Base-by-base conservation (phyloP, 2,113 vertebrate genomes). In the Chloebia gouldiae region DNA sequence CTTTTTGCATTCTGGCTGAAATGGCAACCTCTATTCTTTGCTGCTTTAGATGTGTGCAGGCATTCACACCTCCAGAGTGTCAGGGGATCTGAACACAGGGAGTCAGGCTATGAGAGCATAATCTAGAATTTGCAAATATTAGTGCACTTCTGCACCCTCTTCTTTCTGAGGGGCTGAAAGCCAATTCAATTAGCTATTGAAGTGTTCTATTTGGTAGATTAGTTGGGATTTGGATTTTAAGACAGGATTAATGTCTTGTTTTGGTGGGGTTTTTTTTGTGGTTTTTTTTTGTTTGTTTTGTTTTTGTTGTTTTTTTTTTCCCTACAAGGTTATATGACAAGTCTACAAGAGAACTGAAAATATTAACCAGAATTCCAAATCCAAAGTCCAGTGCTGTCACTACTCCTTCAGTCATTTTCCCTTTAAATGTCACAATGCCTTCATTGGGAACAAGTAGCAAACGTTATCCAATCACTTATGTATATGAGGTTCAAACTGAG, bases 231-330 rank as follows among this genome's bases (percentile, higher is more conserved):
- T 70, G 47, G 11, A 28, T 83, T 86, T 70, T 78, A 84, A 81
- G 30, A 51, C 30, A 57, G 66, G 42, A 33, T 54, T 61, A 51
- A 51, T 70, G 16, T 37, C 51, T 85, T 84, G 6, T n/a, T 90
- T 50, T 21, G 42, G 27, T 3, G n/a, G n/a, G n/a, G n/a, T 0
- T 11, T 33, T 25, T 27, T 14, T 1, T 39, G n/a, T n/a, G n/a
- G n/a, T 39, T 39, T 39, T 39, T 39, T 39, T 39, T n/a, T n/a
- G n/a, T n/a, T n/a, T n/a, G n/a, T n/a, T n/a, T n/a, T n/a, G n/a
- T n/a, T n/a, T n/a, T n/a, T n/a, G n/a, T n/a, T n/a, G 39, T 40
- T 40, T 40, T 7, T 31, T 57, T 19, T 15, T 8, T 0, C 11
- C 18, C 25, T 40, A 18, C 21, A 31, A 86, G n/a, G 42, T 77